Percentiles rank a stretch among this genome's conserved stretches.
Conservation (phyloP, 2,797 vertebrate species). For the Tamandua tetradactyla region DNA sequence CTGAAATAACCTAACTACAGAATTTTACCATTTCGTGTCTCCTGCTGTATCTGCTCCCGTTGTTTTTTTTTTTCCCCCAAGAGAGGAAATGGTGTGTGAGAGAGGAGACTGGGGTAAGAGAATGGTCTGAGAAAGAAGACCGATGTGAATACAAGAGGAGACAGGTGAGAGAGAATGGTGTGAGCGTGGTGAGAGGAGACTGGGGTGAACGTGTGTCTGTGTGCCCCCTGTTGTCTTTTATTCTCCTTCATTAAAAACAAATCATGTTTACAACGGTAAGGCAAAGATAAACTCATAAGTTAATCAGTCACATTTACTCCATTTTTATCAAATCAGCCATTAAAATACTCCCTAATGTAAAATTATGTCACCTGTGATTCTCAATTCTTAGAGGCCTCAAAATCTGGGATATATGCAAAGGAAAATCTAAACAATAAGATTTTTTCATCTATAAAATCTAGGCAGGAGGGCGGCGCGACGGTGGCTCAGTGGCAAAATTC, state of each 20-base stretch:
- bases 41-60: not conserved
- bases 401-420: not conserved
- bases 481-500: too few relatives aligned
- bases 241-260: not conserved
- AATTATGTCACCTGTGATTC: not conserved
- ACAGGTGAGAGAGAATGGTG: too few relatives aligned
- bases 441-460: not conserved
- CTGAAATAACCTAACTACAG: not conserved
- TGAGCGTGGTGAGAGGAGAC: too few relatives aligned
- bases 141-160: too few relatives aligned
- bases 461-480: too few relatives aligned
- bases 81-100: too few relatives aligned
- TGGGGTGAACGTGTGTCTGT: too few relatives aligned
- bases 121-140: too few relatives aligned
- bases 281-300: not conserved
- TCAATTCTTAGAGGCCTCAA: not conserved
- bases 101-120: too few relatives aligned
- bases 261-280: not conserved
- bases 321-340: conserved; percentile 14
- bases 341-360: not conserved
- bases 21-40: not conserved
- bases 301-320: not conserved
- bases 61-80: too few relatives aligned
- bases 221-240: not conserved
- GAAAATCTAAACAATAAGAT: not conserved